These are phyloP conservation scores for Odontocolon sp. DNA, from an alignment of 2,888 invertebrate genomes.

Conservation along the genomic window DNA sequence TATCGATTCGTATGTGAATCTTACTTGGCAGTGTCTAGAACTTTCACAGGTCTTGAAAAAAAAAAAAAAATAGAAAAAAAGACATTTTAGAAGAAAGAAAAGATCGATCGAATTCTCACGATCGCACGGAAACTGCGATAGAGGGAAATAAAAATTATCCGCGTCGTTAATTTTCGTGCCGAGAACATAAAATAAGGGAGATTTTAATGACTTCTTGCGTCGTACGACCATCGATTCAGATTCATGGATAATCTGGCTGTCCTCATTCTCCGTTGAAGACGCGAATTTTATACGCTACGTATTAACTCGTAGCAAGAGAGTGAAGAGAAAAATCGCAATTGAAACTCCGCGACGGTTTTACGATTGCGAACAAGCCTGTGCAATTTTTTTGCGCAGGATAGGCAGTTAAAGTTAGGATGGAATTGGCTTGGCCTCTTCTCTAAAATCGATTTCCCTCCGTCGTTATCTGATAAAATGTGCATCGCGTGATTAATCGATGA, in stretches of 20 bases:
- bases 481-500: not conserved
- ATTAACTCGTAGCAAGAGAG: not conserved
- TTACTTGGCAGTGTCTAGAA: slow-evolving; percentile 54
- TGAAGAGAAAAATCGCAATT: not conserved
- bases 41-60: slow-evolving; percentile 48
- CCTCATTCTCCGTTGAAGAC: too few species aligned
- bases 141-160: too few species aligned
- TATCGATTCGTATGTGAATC: slow-evolving; percentile 40
- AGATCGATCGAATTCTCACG: too few species aligned
- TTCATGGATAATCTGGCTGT: not conserved
- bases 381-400: slow-evolving; percentile 35
- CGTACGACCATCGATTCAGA: not conserved
- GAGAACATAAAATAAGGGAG: too few species aligned
- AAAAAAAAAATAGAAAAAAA: not conserved
- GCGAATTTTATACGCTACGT: too few species aligned
- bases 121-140: too few species aligned
- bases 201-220: not conserved
- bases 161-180: too few species aligned
- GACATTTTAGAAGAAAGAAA: too few species aligned
- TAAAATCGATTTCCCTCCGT: not conserved
- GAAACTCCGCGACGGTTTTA: not conserved
- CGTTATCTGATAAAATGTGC: not conserved
- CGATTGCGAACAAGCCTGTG: slow-evolving; percentile 13
- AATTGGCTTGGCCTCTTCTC: slow-evolving; percentile 46
- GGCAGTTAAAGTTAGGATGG: slow-evolving; percentile 61